A percentile compares a stretch with the other conserved stretches of the same genome.
phyloP scores from a whole-genome alignment of 2,797 vertebrate species.

The Sebastes trivittatus region DNA sequence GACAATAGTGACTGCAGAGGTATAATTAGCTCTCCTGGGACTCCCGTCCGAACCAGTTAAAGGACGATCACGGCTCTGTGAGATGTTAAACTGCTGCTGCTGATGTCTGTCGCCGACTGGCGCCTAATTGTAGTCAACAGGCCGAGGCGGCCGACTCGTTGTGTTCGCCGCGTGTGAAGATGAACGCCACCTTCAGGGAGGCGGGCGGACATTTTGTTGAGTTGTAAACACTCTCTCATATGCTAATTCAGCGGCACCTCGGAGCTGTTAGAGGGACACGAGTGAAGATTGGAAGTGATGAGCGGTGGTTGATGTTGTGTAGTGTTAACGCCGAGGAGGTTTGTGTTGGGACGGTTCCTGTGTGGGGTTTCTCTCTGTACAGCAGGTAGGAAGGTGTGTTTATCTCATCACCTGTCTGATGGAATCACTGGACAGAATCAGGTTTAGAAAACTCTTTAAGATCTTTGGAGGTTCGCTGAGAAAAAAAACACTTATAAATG shows the following conservation, averaged over 20 bases:
- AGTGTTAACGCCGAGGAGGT: not conserved
- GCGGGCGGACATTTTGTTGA: constrained; percentile 80
- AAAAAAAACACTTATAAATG: not conserved
- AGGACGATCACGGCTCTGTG: constrained; percentile 86
- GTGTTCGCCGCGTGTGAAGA: constrained; percentile 67
- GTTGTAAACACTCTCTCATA: constrained; percentile 82
- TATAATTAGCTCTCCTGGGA: constrained; percentile 93
- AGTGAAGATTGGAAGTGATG: constrained; percentile 59
- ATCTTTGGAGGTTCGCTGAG: not conserved
- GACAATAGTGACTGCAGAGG: constrained; percentile 73
- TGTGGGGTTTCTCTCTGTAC: too few relatives aligned
- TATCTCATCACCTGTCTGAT: not conserved
- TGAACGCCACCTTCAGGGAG: constrained; percentile 79
- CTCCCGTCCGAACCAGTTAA: constrained; percentile 84
- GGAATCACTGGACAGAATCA: not conserved
- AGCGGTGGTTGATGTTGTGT: constrained; percentile 23
- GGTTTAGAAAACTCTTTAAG: not conserved
- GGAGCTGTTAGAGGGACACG: constrained; percentile 67
- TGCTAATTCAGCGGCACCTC: constrained; percentile 76
- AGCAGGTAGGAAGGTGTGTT: not conserved
- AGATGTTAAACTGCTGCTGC: constrained; percentile 89
- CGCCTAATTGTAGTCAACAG: constrained; percentile 90
- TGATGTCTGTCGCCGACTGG: constrained; percentile 79
- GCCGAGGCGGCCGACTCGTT: constrained; percentile 75
- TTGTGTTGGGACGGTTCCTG: too few relatives aligned